Evolutionary conservation across 2,888 invertebrate species (phyloP).

Genomic region (Flexamia atlantica): DNA sequence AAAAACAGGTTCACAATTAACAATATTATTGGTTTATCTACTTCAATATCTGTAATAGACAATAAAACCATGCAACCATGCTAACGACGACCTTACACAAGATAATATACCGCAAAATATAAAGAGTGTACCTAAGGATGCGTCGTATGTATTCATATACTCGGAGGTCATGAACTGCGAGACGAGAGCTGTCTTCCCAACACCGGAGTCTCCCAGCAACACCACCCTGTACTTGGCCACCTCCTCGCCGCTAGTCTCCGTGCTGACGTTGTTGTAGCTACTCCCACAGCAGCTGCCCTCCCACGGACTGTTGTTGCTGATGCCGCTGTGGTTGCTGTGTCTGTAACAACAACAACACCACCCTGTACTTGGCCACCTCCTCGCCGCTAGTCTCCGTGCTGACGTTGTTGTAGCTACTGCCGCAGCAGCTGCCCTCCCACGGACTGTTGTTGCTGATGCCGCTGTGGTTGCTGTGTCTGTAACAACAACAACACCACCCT

Average conservation of each 20-base stretch:
- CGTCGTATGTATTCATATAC: conserved; percentile 96
- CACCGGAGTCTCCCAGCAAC: conserved; percentile 83
- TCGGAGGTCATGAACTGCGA: conserved; percentile 97
- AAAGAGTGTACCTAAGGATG: conserved; percentile 85
- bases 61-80: too few relatives aligned
- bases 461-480: too few relatives aligned
- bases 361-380: too few relatives aligned
- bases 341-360: too few relatives aligned
- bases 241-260: conserved; percentile 83
- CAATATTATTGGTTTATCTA: too few relatives aligned
- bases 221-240: conserved; percentile 78
- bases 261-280: conserved; percentile 84
- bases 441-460: conserved; percentile 80
- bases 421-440: conserved; percentile 92
- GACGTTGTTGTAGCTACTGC: conserved; percentile 88
- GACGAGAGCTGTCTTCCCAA: conserved; percentile 94
- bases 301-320: conserved; percentile 88
- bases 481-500: too few relatives aligned
- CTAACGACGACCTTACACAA: too few relatives aligned
- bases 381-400: conserved; percentile 74
- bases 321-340: conserved; percentile 80
- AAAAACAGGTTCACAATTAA: too few relatives aligned
- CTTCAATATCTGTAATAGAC: too few relatives aligned
- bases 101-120: too few relatives aligned
- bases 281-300: conserved; percentile 92